Conservation (phyloP, 2,797 vertebrate genomes). For the Chelonia mydas region DNA sequence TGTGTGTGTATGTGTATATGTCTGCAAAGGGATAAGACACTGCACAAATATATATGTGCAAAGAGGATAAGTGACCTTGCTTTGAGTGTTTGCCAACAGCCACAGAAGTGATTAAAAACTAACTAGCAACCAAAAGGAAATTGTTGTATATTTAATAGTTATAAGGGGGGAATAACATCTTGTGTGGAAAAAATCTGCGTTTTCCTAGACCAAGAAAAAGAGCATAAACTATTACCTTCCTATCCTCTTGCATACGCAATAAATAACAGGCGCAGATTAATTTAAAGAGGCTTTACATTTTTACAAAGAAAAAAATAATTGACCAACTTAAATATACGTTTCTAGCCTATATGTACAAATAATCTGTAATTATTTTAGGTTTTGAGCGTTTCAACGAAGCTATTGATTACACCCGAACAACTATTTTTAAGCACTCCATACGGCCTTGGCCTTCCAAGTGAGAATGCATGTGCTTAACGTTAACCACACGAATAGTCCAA, state of each 20-base stretch:
- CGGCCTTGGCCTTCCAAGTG: not conserved
- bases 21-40: not conserved
- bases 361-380: accelerated
- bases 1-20: not conserved
- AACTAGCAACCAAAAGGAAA: not conserved
- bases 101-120: not conserved
- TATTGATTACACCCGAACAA: not conserved
- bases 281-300: not conserved
- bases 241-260: not conserved
- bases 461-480: not conserved
- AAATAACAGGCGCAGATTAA: not conserved
- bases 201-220: not conserved
- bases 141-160: not conserved
- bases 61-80: not conserved
- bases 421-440: not conserved
- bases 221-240: not conserved
- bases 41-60: not conserved
- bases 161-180: not conserved
- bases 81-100: not conserved
- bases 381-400: accelerated
- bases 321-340: accelerated
- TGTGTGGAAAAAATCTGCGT: not conserved
- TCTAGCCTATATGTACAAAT: too few species aligned
- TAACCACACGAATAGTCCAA: not conserved
- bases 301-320: accelerated